These are phyloP conservation scores for Marcusenius ussheri DNA, from an alignment of 2,113 vertebrate species.

Conservation along the genomic window DNA sequence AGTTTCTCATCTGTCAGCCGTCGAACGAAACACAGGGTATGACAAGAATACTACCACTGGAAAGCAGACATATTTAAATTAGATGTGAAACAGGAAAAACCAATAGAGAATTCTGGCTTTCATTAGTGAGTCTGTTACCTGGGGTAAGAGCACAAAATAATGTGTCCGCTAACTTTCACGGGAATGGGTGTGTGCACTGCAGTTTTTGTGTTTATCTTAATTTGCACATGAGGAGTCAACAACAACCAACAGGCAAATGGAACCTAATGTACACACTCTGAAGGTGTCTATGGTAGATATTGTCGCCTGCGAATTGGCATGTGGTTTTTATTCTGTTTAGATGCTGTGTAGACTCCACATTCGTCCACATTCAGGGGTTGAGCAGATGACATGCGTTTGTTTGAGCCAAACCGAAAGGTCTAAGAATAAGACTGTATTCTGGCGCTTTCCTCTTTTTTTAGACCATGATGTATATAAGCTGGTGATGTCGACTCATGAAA, in stretches of 20 bases:
- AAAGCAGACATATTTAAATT: not conserved
- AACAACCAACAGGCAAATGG: not conserved
- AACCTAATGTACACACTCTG: not conserved
- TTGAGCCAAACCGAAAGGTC: constrained; percentile 13
- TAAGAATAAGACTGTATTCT: not conserved
- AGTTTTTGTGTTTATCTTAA: not conserved
- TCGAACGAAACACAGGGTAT: not conserved
- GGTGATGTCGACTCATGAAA: not conserved
- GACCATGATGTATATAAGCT: constrained; percentile 10
- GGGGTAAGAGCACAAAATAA: constrained; percentile 10
- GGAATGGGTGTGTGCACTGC: not conserved
- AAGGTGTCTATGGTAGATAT: not conserved
- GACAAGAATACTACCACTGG: not conserved
- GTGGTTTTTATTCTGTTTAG: not conserved
- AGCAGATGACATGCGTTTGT: not conserved
- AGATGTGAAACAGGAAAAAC: not conserved
- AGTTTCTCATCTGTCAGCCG: not conserved
- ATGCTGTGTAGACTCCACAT: not conserved
- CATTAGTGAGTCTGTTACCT: constrained; percentile 4
- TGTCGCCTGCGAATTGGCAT: not conserved
- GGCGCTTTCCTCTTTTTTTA: constrained; percentile 19
- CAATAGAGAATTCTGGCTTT: constrained; percentile 11
- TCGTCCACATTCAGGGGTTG: not conserved
- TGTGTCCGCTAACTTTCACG: constrained; percentile 4
- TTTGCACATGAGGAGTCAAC: not conserved